Percentiles rank a stretch among this genome's conserved stretches.
These are phyloP conservation scores for Sitobion miscanthi DNA, from an alignment of 1,140 invertebrate species.

Conservation along the genomic window DNA sequence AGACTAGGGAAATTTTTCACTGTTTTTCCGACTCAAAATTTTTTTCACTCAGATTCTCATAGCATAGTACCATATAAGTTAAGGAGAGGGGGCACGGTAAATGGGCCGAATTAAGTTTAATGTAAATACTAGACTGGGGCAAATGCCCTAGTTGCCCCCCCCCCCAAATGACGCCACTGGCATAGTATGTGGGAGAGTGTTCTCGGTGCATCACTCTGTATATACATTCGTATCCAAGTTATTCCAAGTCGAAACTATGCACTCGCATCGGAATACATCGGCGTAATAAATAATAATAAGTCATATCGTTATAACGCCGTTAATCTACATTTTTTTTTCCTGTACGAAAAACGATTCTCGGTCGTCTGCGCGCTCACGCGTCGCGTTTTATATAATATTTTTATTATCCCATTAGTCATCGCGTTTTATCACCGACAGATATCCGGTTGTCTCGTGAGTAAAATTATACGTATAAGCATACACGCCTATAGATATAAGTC, in stretches of 20 bases:
- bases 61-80: no score
- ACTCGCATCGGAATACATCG: neutral
- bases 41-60: no score
- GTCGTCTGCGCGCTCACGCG: neutral
- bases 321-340: conserved; percentile 8
- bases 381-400: neutral
- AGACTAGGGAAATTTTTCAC: no score
- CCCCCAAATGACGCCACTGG: no score
- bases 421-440: conserved; percentile 22
- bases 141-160: no score
- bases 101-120: no score
- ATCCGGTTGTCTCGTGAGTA: neutral
- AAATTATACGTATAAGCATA: neutral
- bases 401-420: conserved; percentile 32
- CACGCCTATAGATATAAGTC: neutral
- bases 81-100: no score
- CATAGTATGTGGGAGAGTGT: neutral
- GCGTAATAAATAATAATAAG: neutral
- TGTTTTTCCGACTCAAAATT: no score
- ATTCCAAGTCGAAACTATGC: neutral
- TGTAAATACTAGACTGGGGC: no score
- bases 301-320: neutral
- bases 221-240: neutral
- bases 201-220: no score
- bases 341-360: neutral